Percentiles rank a stretch among this genome's conserved stretches.
Conservation (phyloP, 2,797 vertebrate genomes). For the Enteromius unitaeniatus region DNA sequence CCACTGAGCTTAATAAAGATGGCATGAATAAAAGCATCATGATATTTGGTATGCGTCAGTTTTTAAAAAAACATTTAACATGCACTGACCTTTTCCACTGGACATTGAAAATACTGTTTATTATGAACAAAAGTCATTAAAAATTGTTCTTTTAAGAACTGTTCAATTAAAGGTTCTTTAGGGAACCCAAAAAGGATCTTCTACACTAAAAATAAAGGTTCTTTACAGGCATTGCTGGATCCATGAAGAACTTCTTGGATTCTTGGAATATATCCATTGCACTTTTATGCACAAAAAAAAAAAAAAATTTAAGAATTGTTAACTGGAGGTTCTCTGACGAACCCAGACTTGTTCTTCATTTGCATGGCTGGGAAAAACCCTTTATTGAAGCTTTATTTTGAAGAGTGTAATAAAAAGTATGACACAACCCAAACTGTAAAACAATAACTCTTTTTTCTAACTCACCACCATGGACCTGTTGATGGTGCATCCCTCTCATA, state of each 20-base stretch:
- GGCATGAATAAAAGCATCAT: not conserved
- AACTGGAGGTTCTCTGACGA: not conserved
- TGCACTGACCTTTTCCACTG: too few relatives aligned
- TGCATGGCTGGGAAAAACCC: not conserved
- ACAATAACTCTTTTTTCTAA: not conserved
- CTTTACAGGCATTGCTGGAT: not conserved
- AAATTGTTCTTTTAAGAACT: not conserved
- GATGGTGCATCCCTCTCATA: slow-evolving; percentile 84
- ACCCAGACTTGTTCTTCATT: not conserved
- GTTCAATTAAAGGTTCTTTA: not conserved
- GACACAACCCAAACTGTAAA: not conserved
- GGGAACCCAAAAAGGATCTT: not conserved
- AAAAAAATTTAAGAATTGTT: not conserved
- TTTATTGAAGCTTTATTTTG: not conserved
- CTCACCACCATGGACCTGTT: slow-evolving; percentile 88
- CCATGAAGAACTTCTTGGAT: not conserved
- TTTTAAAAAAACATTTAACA: not conserved
- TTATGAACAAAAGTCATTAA: not conserved
- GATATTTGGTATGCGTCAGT: not conserved
- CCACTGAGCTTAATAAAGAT: not conserved
- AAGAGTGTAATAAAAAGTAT: not conserved
- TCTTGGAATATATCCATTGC: slow-evolving; percentile 1
- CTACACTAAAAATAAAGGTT: not conserved
- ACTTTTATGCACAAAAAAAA: not conserved
- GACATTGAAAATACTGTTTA: not conserved